Conservation (phyloP, 2,888 invertebrate genomes). For the Synanthedon vespiformis region DNA sequence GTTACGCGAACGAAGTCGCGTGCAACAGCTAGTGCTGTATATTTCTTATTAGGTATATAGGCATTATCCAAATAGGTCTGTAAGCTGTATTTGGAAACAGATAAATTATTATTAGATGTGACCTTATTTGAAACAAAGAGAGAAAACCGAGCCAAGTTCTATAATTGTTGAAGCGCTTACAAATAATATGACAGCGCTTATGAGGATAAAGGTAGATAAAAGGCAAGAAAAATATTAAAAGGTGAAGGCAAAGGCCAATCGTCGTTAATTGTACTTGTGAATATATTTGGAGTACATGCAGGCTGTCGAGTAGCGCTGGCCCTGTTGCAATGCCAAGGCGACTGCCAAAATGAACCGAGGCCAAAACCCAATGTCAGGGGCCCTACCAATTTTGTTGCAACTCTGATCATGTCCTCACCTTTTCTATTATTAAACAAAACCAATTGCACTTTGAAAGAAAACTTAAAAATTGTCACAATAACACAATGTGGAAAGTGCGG, state of each 20-base stretch:
- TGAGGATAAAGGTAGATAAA: conserved; percentile 5
- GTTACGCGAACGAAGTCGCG: too few relatives aligned
- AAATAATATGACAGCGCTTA: background rate
- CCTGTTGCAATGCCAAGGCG: conserved; percentile 62
- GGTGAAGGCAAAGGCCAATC: conserved; percentile 30
- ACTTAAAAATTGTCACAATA: too few relatives aligned
- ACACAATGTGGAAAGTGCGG: too few relatives aligned
- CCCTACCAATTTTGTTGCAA: conserved; percentile 18
- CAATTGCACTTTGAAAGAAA: too few relatives aligned
- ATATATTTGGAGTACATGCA: conserved; percentile 33
- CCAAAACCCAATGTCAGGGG: conserved; percentile 64
- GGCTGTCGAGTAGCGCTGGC: conserved; percentile 27
- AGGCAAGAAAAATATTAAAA: conserved; percentile 11
- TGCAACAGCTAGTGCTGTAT: too few relatives aligned
- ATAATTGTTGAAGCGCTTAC: conserved; percentile 15
- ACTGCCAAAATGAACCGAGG: conserved; percentile 59
- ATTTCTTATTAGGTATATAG: too few relatives aligned
- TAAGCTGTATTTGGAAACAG: too few relatives aligned
- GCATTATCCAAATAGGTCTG: too few relatives aligned
- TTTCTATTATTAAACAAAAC: too few relatives aligned
- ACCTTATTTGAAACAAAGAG: conserved; percentile 19
- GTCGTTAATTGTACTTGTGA: conserved; percentile 25
- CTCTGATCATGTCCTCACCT: too few relatives aligned
- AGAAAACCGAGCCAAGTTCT: conserved; percentile 21
- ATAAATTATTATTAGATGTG: conserved; percentile 5